phyloP scores from a whole-genome alignment of 30 jellyfish, hydroid and myxozoan species.

The Hydractinia symbiolongicarpus region DNA sequence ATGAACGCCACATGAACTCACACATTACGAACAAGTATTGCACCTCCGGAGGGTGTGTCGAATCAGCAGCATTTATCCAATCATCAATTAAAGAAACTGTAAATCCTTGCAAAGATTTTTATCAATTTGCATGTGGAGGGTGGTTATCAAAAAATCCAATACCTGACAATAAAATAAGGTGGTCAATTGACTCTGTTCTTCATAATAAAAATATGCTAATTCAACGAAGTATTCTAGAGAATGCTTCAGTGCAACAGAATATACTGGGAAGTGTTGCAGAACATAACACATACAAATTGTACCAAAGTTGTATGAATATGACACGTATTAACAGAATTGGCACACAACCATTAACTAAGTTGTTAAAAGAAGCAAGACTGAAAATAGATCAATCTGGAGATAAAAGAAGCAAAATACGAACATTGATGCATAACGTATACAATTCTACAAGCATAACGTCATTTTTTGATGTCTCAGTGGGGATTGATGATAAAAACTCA shows the following conservation, averaged over 20 bases:
- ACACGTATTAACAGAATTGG: conserved; percentile 21
- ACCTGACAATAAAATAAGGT: conserved; percentile 28
- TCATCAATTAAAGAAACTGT: conserved; percentile 24
- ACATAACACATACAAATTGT: neutral
- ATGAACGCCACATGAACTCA: neutral
- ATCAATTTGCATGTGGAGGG: conserved; percentile 34
- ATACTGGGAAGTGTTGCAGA: conserved; percentile 15
- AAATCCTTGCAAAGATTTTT: conserved; percentile 29
- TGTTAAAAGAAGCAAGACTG: neutral
- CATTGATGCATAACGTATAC: neutral
- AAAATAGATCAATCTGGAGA: neutral
- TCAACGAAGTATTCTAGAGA: neutral
- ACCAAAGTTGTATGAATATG: conserved; percentile 22
- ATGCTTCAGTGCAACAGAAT: neutral
- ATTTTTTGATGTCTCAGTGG: conserved; percentile 11
- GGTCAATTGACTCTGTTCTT: conserved; percentile 8
- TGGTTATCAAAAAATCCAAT: conserved; percentile 23
- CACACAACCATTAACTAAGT: neutral
- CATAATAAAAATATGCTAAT: neutral
- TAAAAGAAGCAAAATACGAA: neutral
- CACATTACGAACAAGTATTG: conserved; percentile 9
- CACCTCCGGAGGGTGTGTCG: conserved; percentile 62
- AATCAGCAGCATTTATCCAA: conserved; percentile 73
- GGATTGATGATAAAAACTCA: conserved; percentile 16
- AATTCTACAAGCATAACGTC: neutral